These are phyloP conservation scores for Hippocampus barbouri DNA, from an alignment of 2,113 vertebrate genomes.

Conservation along the genomic window DNA sequence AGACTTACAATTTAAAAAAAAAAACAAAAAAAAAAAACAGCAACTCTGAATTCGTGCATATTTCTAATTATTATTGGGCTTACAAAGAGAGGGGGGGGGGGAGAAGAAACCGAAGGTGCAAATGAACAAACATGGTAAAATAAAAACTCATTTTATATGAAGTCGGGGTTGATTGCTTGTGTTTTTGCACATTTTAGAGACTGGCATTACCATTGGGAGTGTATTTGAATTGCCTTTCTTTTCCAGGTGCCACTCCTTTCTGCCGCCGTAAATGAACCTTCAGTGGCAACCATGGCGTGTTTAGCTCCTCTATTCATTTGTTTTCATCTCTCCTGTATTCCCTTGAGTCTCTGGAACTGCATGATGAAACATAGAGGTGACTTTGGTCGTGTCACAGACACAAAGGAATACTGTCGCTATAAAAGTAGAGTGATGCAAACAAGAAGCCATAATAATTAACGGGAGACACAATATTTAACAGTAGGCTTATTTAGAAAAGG, in stretches of 20 bases:
- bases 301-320: conserved; percentile 40
- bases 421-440: not conserved
- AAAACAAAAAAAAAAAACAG: too few relatives aligned
- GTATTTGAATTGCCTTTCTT: conserved; percentile 41
- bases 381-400: conserved; percentile 22
- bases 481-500: not conserved
- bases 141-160: not conserved
- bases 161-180: conserved; percentile 20
- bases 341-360: conserved; percentile 38
- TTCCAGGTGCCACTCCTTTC: conserved; percentile 30
- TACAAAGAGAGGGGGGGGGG: not conserved
- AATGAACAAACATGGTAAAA: conserved; percentile 10
- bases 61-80: not conserved
- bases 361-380: conserved; percentile 55
- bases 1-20: too few relatives aligned
- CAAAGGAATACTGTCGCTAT: conserved; percentile 13
- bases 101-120: not conserved
- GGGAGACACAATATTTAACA: conserved; percentile 22
- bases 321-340: conserved; percentile 40
- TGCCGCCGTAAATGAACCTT: conserved; percentile 21
- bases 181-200: conserved; percentile 12
- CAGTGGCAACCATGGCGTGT: conserved; percentile 19
- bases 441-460: conserved; percentile 12
- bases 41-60: not conserved
- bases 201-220: conserved; percentile 14